Evolutionary conservation across 2,113 vertebrate genomes (phyloP).

Genomic region (Misgurnus mizolepis): DNA sequence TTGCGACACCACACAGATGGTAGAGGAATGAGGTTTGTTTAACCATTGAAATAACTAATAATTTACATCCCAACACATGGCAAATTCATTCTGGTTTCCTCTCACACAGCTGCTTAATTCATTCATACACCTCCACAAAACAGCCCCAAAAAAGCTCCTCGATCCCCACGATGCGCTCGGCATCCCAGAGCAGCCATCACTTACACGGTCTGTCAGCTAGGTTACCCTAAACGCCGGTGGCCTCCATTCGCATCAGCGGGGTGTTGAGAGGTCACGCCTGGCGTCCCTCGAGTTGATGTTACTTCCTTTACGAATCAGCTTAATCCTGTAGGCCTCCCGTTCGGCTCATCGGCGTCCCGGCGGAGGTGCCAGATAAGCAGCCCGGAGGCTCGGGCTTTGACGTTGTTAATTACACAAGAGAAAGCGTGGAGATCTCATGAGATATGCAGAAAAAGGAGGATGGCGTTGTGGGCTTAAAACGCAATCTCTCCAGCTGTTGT

Average conservation of each 20-base stretch:
- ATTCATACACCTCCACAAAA: background rate
- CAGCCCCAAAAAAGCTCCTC: background rate
- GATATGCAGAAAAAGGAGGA: conserved; percentile 15
- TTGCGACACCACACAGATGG: background rate
- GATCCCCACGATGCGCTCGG: background rate
- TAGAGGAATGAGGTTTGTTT: background rate
- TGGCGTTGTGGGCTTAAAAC: background rate
- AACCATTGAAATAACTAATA: background rate
- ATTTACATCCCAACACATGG: background rate
- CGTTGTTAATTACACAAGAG: conserved; percentile 40
- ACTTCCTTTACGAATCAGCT: conserved; percentile 41
- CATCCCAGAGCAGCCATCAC: conserved; percentile 1
- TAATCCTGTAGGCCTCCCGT: conserved; percentile 7
- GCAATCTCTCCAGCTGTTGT: conserved; percentile 27
- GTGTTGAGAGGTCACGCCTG: conserved; percentile 1
- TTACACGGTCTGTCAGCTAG: conserved; percentile 13
- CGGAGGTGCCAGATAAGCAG: conserved; percentile 30
- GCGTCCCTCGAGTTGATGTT: background rate
- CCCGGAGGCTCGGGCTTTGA: background rate
- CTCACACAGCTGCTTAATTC: conserved; percentile 3
- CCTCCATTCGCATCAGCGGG: conserved; percentile 15
- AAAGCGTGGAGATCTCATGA: conserved; percentile 12
- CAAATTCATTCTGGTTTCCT: background rate
- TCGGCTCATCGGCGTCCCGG: background rate
- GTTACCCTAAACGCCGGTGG: conserved; percentile 11